Base-by-base conservation (phyloP, 2,888 invertebrate species). In the Scrobipalpa costella region DNA sequence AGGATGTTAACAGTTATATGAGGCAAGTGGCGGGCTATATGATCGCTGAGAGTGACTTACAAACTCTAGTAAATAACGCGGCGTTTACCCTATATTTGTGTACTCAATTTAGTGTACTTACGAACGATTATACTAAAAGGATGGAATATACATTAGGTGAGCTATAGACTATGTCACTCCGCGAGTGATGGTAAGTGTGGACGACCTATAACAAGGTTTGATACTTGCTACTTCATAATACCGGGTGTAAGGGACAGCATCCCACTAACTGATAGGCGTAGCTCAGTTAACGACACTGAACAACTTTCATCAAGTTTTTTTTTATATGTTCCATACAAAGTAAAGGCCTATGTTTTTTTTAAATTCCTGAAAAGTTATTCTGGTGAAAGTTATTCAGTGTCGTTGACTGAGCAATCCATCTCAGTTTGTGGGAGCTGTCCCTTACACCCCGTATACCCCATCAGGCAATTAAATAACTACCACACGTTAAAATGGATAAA, bases 101-200 rank as follows among this genome's bases (percentile, higher is more conserved):
- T 89, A 89, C 87, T 88, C 78, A 73, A 69, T 85, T 81, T 79
- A 82, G 81, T 88, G 90, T 90, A 89, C 88, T 88, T 87, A 86
- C 74, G 75, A 85, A 79, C 75, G 71, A 86, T 84, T 86, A 88
- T 72, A 79, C 84, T 88, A 89, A 83, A 80, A 90, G 90, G 90
- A 90, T 90, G 90, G 90, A 91, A 90, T 91, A 91, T 91, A 91
- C 88, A 90, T 88, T 89, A 90, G 84, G 85, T 88, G 89, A 89
- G 80, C 85, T 89, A 50, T 50, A 64, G 75, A 78, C 80, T 82
- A 82, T 70, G 71, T 77, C 77, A 76, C 80, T 74, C 76, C 77
- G 75, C 74, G 75, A 73, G 75, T 76, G 69, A 73, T n/a, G 55
- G 13, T 33, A 27, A 71, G 69, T 72, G 79, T 83, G 85, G 84